Evolutionary conservation across 2,113 vertebrate species (phyloP), one percentile per base, ranked within the genome.

Genomic region (Mobula hypostoma): DNA sequence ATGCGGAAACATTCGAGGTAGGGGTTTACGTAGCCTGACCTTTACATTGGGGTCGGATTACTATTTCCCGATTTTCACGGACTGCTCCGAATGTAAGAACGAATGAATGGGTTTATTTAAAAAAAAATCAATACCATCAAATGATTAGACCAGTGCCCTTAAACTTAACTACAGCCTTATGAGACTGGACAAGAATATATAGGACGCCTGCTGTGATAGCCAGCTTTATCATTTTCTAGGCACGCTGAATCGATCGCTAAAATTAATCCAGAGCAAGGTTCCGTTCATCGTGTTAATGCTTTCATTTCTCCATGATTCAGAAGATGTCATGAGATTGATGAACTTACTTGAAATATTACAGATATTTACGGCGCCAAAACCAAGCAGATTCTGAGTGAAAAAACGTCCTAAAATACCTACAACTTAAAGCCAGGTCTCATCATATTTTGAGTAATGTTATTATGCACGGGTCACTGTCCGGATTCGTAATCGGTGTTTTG

Each of bases 171-270:
- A 93, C 91, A 48, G 40, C 1, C 68, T 93, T 40, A 56, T 24
- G 29, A 93, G 36, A 74, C 90, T 74, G 68, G 40, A 36, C 9
- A 74, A 74, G 70, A 76, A 74, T 93, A 93, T 93, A 74, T 56
- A 15, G 58, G 61, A 56, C 32, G 11, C 27, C 80, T 48, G 70
- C 94, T 61, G 94, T 14, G 5, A 88, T 63, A 88, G 32, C 78
- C 58, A 94, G 94, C 61, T 83, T 94, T 94, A 80, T 95, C 72
- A 94, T 94, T 85, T 94, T 63, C 29, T 58, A 83, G 82, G 78
- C 92, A 94, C 74, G 70, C 40, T 40, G 56, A 94, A 94, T 94
- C 94, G 94, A 95, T 95, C 94, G 94, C 94, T 95, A 91, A 95
- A 94, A 94, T 83, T 94, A 94, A 94, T 94, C 82, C 92, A 77